Evolutionary conservation across 2,113 vertebrate species (phyloP), one percentile per base, ranked within the genome.

Genomic region (Larimichthys crocea): DNA sequence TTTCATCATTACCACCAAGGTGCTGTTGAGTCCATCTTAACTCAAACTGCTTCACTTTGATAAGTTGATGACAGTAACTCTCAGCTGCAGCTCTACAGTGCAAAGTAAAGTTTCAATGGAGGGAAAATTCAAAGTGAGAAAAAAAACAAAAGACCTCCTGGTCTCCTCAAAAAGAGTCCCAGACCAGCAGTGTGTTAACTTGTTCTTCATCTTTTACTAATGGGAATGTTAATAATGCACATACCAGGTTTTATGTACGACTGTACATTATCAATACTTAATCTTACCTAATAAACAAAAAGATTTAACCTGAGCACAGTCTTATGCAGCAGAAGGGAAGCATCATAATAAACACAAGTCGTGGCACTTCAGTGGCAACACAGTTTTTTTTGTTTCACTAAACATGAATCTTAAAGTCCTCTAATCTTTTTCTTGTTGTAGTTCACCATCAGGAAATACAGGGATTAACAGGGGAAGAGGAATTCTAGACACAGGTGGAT

Each of bases 401-500:
- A 73, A 73, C 46, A 65, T 55, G 71, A 83, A 80, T 66, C 22
- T 76, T 66, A 35, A 64, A 83, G 40, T 69, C 61, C 62, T 81
- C 50, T 90, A 88, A 91, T 84, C 71, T 74, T 67, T 75, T 78
- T 83, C 42, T 68, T 61, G 55, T 64, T 85, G 66, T 46, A n/a
- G 24, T 70, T 76, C 19, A 2, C 44, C 57, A 48, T 62, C 68
- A 74, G 85, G 85, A 90, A 83, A 74, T 48, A 63, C 16, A 6
- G 29, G 76, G 92, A 90, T 92, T 94, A 94, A 81, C 65, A 19
- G 6, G n/a, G 24, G 48, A 48, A 65, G 50, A 75, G 74, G 59
- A 83, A 86, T 90, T 90, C 85, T 81, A 22, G 22, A 64, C 78
- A 35, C 71, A 77, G 87, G 68, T 93, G 90, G 92, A 93, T 93